Conservation (phyloP, 2,797 vertebrate genomes). For the Simalia tracyae region DNA sequence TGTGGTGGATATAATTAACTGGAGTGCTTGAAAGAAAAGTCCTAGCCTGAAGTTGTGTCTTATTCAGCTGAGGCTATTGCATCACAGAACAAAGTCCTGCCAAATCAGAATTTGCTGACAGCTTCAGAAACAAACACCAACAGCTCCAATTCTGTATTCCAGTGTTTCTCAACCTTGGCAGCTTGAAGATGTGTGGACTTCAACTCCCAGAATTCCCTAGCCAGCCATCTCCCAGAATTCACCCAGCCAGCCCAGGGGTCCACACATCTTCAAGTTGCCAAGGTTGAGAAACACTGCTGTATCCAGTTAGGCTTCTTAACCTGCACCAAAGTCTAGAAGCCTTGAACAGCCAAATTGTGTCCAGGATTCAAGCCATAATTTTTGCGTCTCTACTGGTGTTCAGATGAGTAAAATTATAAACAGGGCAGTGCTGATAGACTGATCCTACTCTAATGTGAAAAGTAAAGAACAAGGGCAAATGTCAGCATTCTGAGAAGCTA, state of each 20-base stretch:
- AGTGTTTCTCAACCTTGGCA: neutral
- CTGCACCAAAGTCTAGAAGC: neutral
- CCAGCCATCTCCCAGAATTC: neutral
- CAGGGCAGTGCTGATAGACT: neutral
- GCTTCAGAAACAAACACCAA: neutral
- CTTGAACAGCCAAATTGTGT: neutral
- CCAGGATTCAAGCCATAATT: neutral
- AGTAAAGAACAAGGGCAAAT: neutral
- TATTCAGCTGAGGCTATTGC: neutral
- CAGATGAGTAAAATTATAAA: neutral
- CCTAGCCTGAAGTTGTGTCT: neutral
- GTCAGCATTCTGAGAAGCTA: neutral
- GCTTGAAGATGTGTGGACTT: neutral
- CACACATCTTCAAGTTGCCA: no score
- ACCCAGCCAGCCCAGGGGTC: no score
- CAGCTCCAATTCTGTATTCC: neutral
- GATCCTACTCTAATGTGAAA: neutral
- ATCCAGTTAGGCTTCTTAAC: neutral
- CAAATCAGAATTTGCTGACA: neutral
- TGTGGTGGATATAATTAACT: neutral
- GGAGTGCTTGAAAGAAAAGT: neutral
- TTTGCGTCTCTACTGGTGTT: neutral
- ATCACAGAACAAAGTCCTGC: neutral
- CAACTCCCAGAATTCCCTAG: neutral
- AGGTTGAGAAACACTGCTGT: neutral